Percentiles rank a stretch among this genome's conserved stretches.
These are phyloP conservation scores for Erynnis tages DNA, from an alignment of 2,888 invertebrate species.

Conservation along the genomic window DNA sequence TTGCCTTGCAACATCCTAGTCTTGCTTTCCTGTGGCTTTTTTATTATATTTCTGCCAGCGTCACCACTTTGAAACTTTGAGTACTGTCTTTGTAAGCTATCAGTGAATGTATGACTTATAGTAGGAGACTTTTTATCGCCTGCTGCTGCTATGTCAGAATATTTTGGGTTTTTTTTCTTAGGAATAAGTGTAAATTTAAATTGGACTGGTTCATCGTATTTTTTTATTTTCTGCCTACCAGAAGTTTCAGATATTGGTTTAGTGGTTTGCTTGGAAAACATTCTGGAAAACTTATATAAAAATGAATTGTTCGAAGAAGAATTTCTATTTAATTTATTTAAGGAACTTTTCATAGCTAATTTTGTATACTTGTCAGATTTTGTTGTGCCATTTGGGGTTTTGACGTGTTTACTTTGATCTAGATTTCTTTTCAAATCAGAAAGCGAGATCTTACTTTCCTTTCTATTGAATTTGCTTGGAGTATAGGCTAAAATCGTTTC, in stretches of 20 bases:
- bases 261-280: background rate
- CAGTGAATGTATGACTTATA: constrained; percentile 27
- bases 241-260: background rate
- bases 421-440: constrained; percentile 20
- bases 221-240: background rate
- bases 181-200: background rate
- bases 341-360: constrained; percentile 32
- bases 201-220: background rate
- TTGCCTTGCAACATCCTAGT: background rate
- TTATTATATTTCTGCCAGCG: background rate
- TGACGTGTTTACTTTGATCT: background rate
- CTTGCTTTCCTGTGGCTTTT: background rate
- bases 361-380: constrained; percentile 17
- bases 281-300: constrained; percentile 23
- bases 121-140: constrained; percentile 28
- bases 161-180: constrained; percentile 26
- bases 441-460: constrained; percentile 37
- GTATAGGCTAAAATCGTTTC: constrained; percentile 44
- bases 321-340: background rate
- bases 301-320: constrained; percentile 19
- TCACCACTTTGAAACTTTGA: constrained; percentile 29
- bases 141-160: constrained; percentile 1
- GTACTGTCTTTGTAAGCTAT: constrained; percentile 13
- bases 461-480: constrained; percentile 44
- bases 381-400: background rate